Percentiles rank a stretch among this genome's conserved stretches.
These are phyloP conservation scores for Myxocyprinus asiaticus DNA, from an alignment of 2,113 vertebrate species.

Conservation along the genomic window DNA sequence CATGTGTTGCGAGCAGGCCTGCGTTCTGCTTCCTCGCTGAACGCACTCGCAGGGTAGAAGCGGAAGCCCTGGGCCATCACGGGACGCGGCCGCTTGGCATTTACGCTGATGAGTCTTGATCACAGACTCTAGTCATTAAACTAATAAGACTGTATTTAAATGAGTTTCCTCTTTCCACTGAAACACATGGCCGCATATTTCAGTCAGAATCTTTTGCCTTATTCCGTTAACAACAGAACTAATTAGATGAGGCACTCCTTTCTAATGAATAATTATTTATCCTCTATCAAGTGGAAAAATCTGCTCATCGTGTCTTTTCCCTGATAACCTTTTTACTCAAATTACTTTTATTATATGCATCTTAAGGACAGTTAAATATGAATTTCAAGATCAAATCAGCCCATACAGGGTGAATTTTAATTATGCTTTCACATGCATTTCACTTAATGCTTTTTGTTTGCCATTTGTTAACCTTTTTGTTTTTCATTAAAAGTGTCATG, in stretches of 20 bases:
- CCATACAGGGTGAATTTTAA: background rate
- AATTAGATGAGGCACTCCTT: constrained; percentile 68
- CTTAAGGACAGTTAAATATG: constrained; percentile 29
- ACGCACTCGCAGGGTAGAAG: constrained; percentile 70
- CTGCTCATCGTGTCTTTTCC: constrained; percentile 40
- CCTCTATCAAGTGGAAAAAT: constrained; percentile 71
- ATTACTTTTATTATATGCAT: constrained; percentile 41
- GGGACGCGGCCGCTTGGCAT: constrained; percentile 79
- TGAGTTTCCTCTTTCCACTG: constrained; percentile 70
- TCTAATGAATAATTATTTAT: constrained; percentile 77
- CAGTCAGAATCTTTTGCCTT: constrained; percentile 54
- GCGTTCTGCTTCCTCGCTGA: constrained; percentile 61
- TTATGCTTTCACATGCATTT: constrained; percentile 10
- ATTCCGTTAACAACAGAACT: constrained; percentile 61
- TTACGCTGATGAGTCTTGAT: constrained; percentile 97
- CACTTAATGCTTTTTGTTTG: background rate
- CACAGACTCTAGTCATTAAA: constrained; percentile 93
- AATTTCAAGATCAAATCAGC: background rate
- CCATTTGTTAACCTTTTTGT: background rate
- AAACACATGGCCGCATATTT: constrained; percentile 61
- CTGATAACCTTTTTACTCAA: constrained; percentile 41
- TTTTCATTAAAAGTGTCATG: background rate
- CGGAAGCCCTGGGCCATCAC: constrained; percentile 80
- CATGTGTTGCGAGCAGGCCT: constrained; percentile 72
- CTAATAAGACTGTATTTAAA: constrained; percentile 96